phyloP scores from a whole-genome alignment of 1,140 invertebrate species.

The Diachasma alloeum region DNA sequence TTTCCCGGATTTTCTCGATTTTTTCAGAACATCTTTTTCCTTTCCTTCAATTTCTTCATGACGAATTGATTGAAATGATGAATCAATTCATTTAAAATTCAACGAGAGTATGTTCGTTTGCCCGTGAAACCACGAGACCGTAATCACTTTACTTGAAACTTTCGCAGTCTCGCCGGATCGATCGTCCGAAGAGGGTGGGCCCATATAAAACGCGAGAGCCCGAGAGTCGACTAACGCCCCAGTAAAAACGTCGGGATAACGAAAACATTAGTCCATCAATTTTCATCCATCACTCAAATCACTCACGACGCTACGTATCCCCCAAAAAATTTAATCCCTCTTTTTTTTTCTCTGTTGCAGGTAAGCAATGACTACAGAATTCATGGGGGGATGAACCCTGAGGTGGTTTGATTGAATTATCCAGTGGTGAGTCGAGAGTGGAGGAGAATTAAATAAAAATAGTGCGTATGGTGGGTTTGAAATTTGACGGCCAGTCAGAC shows the following conservation, averaged over 20 bases:
- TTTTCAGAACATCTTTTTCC: too few species aligned
- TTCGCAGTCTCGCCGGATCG: constrained; percentile 60
- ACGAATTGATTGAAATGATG: background rate
- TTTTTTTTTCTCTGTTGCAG: constrained; percentile 12
- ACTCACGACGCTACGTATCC: background rate
- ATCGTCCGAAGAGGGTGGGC: constrained; percentile 35
- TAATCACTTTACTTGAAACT: constrained; percentile 55
- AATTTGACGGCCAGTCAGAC: background rate
- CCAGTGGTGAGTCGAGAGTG: constrained; percentile 7
- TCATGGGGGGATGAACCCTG: background rate
- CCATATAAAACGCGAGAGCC: constrained; percentile 10
- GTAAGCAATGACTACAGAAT: constrained; percentile 11
- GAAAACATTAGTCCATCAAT: background rate
- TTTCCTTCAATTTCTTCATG: background rate
- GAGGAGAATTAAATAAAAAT: background rate
- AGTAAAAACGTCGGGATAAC: constrained; percentile 8
- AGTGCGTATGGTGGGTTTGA: background rate
- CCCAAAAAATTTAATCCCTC: background rate
- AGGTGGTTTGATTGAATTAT: background rate
- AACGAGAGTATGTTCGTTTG: background rate
- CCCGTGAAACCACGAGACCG: constrained; percentile 26
- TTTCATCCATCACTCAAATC: background rate
- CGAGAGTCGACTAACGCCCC: constrained; percentile 22
- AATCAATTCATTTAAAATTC: background rate
- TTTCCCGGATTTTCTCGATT: too few species aligned